A percentile compares a stretch with the other conserved stretches of the same genome.
Evolutionary conservation across 2,888 invertebrate species (phyloP).

Genomic region (Seira sanloemensis): DNA sequence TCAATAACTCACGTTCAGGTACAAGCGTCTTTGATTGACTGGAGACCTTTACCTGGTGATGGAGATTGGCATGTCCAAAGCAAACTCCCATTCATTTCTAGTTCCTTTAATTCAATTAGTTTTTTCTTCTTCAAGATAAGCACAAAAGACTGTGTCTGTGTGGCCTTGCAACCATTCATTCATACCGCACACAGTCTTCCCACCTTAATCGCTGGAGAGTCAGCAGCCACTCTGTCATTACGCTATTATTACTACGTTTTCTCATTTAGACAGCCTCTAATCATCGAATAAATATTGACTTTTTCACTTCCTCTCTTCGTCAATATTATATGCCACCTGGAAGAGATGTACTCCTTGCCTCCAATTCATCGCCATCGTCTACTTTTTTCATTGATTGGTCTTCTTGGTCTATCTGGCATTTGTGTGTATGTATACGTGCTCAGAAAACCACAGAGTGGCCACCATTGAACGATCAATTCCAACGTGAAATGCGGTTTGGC

Average conservation of each 20-base stretch:
- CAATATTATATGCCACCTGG: conserved; percentile 1
- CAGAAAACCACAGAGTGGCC: not conserved
- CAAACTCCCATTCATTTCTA: not conserved
- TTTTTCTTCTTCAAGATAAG: conserved; percentile 24
- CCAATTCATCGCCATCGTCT: not conserved
- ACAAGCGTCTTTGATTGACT: no score
- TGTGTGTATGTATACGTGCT: no score
- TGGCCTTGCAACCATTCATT: conserved; percentile 36
- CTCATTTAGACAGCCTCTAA: conserved; percentile 26
- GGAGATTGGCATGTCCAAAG: not conserved
- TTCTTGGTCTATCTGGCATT: no score
- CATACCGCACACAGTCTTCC: conserved; percentile 28
- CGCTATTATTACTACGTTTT: conserved; percentile 8
- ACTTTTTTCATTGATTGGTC: no score
- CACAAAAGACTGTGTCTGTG: conserved; percentile 20
- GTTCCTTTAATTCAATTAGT: conserved; percentile 46
- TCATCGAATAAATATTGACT: conserved; percentile 46
- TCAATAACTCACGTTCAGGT: no score
- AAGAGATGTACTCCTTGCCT: not conserved
- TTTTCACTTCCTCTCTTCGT: conserved; percentile 48
- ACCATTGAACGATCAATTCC: not conserved
- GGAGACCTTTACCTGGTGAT: not conserved
- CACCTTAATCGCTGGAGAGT: conserved; percentile 10
- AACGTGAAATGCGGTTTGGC: not conserved
- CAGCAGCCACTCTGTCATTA: conserved; percentile 5